Evolutionary conservation across 2,113 vertebrate genomes (phyloP), one percentile per base, ranked within the genome.

Genomic region (Solea solea): DNA sequence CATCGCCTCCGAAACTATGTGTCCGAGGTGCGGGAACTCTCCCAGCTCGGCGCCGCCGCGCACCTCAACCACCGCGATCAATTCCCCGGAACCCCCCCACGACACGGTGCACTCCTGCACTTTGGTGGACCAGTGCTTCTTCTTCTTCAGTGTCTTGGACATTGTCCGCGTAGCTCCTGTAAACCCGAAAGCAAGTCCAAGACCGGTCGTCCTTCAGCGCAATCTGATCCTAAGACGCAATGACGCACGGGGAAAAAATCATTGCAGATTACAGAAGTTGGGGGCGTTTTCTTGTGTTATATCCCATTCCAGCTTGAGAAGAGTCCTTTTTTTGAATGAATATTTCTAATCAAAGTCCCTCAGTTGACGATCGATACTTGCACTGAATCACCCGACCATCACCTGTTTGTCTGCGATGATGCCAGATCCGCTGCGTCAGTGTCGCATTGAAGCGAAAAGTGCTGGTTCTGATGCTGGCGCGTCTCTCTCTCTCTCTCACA

Each of bases 141-240:
- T 96, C 93, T 95, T 97, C 78, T 96, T 96, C 90, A 98, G 93
- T 53, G 96, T 97, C 89, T 97, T 97, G 89, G 96, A 98, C 97
- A 98, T 66, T 62, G 64, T 84, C 0, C 60, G n/a, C 16, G 40
- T 34, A 34, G 40, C 40, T 11, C 55, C 15, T 5, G 11, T 27
- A 61, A 67, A 51, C 40, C 74, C n/a, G 53, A 21, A 21, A 44
- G 44, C 27, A 63, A 82, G 86, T 82, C 79, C 74, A 54, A 63
- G 54, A 72, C 42, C 56, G 58, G n/a, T 5, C 46, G 85, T 80
- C 80, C 79, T 76, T 69, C 72, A 58, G 54, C 34, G 50, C 51
- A 54, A 74, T 44, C 44, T 56, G 66, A 64, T 56, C 70, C 73
- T 81, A 91, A 27, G 51, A 74, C 74, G 66, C 80, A 64, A 28